Percentiles rank a stretch among this genome's conserved stretches.
phyloP scores from a whole-genome alignment of 2,797 vertebrate species.

The Hippoglossus hippoglossus region DNA sequence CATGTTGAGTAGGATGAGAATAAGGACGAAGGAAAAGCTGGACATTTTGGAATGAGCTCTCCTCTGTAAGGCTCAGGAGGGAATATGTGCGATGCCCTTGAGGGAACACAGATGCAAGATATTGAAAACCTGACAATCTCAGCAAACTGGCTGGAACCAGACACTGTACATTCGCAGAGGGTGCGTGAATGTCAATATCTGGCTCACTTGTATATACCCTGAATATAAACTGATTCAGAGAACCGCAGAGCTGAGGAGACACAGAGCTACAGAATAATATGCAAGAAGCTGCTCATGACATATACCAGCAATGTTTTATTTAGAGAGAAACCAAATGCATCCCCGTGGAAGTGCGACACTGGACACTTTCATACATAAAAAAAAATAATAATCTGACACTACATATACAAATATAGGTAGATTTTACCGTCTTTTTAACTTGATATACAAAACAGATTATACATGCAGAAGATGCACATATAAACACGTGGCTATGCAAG shows the following conservation, averaged over 20 bases:
- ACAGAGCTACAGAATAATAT: slow-evolving; percentile 6
- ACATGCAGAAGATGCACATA: slow-evolving; percentile 33
- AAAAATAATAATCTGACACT: neutral
- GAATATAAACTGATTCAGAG: slow-evolving; percentile 2
- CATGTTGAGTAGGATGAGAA: neutral
- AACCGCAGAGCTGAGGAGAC: slow-evolving; percentile 1
- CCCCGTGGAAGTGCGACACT: slow-evolving; percentile 21
- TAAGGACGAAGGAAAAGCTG: neutral
- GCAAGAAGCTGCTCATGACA: neutral
- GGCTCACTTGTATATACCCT: slow-evolving; percentile 9
- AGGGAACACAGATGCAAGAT: slow-evolving; percentile 47
- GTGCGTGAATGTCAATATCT: slow-evolving; percentile 46
- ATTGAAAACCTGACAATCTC: slow-evolving; percentile 14
- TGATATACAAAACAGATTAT: slow-evolving; percentile 37
- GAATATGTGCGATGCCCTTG: slow-evolving; percentile 14
- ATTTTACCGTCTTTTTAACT: slow-evolving; percentile 9
- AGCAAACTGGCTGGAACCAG: slow-evolving; percentile 40
- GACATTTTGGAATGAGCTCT: slow-evolving; percentile 13
- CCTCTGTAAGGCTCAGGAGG: neutral
- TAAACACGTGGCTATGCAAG: slow-evolving; percentile 21
- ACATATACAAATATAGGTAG: slow-evolving; percentile 11
- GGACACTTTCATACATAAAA: slow-evolving; percentile 11
- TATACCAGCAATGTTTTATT: slow-evolving; percentile 47
- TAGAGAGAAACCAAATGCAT: slow-evolving; percentile 29
- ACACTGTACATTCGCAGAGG: slow-evolving; percentile 14